A percentile compares a stretch with the other conserved stretches of the same genome.
Conservation (phyloP, 2,113 vertebrate species). For the Tamias sibiricus region DNA sequence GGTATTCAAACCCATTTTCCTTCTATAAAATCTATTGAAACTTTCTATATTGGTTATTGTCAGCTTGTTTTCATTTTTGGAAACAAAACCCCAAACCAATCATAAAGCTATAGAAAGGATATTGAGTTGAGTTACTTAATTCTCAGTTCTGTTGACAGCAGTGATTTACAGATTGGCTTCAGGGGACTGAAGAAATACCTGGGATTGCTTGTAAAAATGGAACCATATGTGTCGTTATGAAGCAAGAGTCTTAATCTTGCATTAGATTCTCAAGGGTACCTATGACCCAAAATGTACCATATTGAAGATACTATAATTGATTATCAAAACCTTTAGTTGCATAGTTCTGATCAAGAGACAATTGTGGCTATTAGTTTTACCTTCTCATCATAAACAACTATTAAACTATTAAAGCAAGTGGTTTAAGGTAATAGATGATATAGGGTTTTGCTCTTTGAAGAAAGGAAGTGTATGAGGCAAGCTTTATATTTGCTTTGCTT, state of each 20-base stretch:
- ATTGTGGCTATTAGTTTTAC: not conserved
- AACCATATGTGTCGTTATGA: not conserved
- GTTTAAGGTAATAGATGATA: not conserved
- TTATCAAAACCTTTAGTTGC: not conserved
- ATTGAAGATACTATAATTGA: not conserved
- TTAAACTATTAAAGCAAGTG: not conserved
- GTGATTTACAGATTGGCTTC: slow-evolving; percentile 3
- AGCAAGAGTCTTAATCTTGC: slow-evolving; percentile 15
- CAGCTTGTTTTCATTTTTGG: slow-evolving; percentile 11
- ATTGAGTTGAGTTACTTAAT: slow-evolving; percentile 29
- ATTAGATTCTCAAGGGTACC: slow-evolving; percentile 20
- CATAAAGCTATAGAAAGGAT: not conserved
- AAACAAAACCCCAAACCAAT: slow-evolving; percentile 34
- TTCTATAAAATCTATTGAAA: slow-evolving; percentile 34
- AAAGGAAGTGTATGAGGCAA: not conserved
- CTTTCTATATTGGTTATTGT: slow-evolving; percentile 8
- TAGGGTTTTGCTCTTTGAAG: not conserved
- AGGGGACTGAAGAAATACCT: not conserved
- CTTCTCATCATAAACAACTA: not conserved
- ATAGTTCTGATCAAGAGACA: not conserved
- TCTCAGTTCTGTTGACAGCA: slow-evolving; percentile 3
- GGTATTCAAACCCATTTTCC: slow-evolving; percentile 13
- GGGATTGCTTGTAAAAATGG: slow-evolving; percentile 29
- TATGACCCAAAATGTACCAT: not conserved
- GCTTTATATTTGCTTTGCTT: not conserved